These are phyloP conservation scores for Chalcis sispes DNA, from an alignment of 2,888 invertebrate species.

Conservation along the genomic window DNA sequence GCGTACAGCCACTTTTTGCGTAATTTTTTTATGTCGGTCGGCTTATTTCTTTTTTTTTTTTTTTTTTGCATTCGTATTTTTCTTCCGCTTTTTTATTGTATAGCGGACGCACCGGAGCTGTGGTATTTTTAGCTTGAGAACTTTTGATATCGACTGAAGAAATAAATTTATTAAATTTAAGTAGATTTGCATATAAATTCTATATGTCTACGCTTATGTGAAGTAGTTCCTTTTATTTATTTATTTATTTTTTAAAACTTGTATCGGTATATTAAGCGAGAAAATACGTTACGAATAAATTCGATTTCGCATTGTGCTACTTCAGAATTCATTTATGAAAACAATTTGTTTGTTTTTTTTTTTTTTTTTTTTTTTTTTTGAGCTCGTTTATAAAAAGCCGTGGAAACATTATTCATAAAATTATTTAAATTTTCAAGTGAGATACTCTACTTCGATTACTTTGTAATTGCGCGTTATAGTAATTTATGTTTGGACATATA, in stretches of 20 bases:
- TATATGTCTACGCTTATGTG: conserved; percentile 22
- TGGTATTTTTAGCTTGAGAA: background rate
- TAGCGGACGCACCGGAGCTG: too few species aligned
- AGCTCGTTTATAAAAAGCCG: background rate
- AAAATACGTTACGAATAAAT: conserved; percentile 27
- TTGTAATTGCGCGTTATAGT: conserved; percentile 43
- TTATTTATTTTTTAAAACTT: conserved; percentile 1
- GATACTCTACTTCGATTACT: conserved; percentile 32
- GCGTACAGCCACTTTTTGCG: background rate
- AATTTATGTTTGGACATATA: too few species aligned
- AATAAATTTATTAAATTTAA: conserved; percentile 29
- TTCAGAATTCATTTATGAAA: too few species aligned
- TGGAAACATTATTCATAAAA: conserved; percentile 24
- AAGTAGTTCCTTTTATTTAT: background rate
- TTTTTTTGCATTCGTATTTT: background rate
- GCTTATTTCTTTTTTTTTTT: background rate
- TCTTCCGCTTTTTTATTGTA: too few species aligned
- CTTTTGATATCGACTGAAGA: conserved; percentile 32
- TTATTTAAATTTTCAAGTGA: conserved; percentile 35
- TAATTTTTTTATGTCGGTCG: conserved; percentile 8
- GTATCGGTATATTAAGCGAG: conserved; percentile 7
- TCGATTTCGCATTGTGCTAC: conserved; percentile 15
- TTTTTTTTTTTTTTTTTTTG: too few species aligned
- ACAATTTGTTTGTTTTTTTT: too few species aligned
- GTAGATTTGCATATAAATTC: conserved; percentile 32